phyloP scores from a whole-genome alignment of 23 tunicate species.

The Oikopleura dioica region DNA sequence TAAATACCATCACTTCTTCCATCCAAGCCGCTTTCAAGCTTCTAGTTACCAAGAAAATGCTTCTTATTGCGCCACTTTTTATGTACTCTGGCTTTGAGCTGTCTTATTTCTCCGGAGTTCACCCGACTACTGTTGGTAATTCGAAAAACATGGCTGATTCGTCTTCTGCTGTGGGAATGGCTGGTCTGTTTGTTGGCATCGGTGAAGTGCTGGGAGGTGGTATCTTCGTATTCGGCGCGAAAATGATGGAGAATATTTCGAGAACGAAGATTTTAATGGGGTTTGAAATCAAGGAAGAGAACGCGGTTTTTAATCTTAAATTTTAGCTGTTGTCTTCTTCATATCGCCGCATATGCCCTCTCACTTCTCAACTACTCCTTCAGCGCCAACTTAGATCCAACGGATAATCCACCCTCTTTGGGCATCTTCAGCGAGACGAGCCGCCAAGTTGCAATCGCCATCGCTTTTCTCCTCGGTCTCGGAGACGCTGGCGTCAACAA shows the following conservation, averaged over 20 bases:
- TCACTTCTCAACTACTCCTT: neutral
- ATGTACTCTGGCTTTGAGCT: slow-evolving; percentile 85
- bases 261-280: neutral
- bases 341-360: neutral
- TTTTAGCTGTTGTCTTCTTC: neutral
- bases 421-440: neutral
- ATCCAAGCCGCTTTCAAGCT: slow-evolving; percentile 25
- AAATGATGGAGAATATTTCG: neutral
- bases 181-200: neutral
- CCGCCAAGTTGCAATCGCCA: neutral
- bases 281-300: neutral
- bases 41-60: slow-evolving; percentile 44
- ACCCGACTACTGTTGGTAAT: neutral
- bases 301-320: neutral
- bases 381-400: neutral
- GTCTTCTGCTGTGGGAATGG: neutral
- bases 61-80: slow-evolving; percentile 45
- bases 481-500: slow-evolving; percentile 12
- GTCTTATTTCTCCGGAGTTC: slow-evolving; percentile 77
- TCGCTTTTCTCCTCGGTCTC: neutral
- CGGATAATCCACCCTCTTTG: neutral
- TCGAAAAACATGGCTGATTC: neutral
- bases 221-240: neutral
- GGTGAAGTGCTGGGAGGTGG: slow-evolving; percentile 11
- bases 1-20: neutral